Evolutionary conservation across 2,888 invertebrate species (phyloP), one percentile per base, ranked within the genome.

Genomic region (Xylota sylvarum): DNA sequence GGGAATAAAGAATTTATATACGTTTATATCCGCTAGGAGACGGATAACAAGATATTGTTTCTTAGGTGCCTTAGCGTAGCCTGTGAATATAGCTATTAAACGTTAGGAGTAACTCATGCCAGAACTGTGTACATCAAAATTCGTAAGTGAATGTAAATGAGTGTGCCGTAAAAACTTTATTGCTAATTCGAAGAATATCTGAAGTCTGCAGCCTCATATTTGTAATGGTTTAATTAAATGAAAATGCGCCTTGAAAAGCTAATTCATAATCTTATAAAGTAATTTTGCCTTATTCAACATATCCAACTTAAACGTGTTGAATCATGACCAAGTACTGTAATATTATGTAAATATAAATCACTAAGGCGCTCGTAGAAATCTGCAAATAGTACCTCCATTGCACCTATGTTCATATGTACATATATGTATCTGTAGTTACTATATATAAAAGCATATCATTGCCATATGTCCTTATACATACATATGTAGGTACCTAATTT

Each of bases 81-180:
- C 19, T 5, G 5, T 10, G 12, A n/a, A 27, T 27, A 27, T n/a
- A 27, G 27, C 19, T 17, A 37, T 19, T 37, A 58, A 37, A 58
- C 2, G 10, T 10, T 17, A 17, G 12, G 17, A 37, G 35, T 4
- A 58, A 58, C 35, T 35, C 35, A 37, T 4, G 19, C 6, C 12
- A 35, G 32, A 35, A 37, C 14, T n/a, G 9, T 14, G 55, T 14
- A 37, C 12, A 37, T 58, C 12, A 35, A 35, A 58, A 58, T 35
- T 58, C 19, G 35, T 58, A 12, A 58, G 37, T 58, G 37, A 37
- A 35, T 58, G 37, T 58, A 37, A 58, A 37, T 58, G 58, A 37
- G 27, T 35, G 10, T 19, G 19, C 58, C 10, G 10, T 37, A 37
- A 37, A 58, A 19, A 19, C 37, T 19, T 35, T 17, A 19, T 35